Base-by-base conservation (phyloP, 1,140 invertebrate species). In the Heliothis virescens region DNA sequence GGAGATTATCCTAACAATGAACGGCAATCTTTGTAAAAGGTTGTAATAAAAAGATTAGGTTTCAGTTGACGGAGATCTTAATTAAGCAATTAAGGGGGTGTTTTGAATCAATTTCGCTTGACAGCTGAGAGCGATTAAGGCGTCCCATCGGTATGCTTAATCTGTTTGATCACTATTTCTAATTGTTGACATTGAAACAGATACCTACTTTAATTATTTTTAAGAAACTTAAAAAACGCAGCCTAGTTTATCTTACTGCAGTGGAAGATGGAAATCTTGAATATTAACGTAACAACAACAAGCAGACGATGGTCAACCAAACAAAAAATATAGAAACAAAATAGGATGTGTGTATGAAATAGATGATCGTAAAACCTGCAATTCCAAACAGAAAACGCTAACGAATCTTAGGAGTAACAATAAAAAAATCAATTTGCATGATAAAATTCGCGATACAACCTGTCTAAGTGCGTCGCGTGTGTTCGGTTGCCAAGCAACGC, bases 401-500 rank as follows among this genome's bases (percentile, higher is more conserved):
- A 74, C 57, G 57, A 74, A 62, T 74, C 41, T 60, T 50, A 50
- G 13, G 16, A 26, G 41, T 47, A 57, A 29, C 57, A 34, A 74
- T 74, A 74, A 74, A 74, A 62, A 65, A 57, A 63, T 21, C 59
- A 52, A 63, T 52, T 63, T 76, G 50, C 60, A 63, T 78, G 75
- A 65, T 78, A 78, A 78, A 78, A 78, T 65, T 78, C 29, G 75
- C 60, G 62, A 78, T 78, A 80, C 73, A 80, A 80, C 67, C 71
- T 81, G 77, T 80, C 60, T 81, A 59, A 18, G 80, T 85, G 87
- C 85, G 86, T 85, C 85, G 86, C 87, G 87, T 84, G 87, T 85
- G 84, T 87, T 83, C 71, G 80, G 92, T 94, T 94, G 93, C 92
- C 84, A 83, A 83, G 93, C 92, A 92, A 94, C 92, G 91, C 87